Percentiles rank a stretch among this genome's conserved stretches.
These are phyloP conservation scores for Australoheros facetus DNA, from an alignment of 2,797 vertebrate genomes.

Conservation along the genomic window DNA sequence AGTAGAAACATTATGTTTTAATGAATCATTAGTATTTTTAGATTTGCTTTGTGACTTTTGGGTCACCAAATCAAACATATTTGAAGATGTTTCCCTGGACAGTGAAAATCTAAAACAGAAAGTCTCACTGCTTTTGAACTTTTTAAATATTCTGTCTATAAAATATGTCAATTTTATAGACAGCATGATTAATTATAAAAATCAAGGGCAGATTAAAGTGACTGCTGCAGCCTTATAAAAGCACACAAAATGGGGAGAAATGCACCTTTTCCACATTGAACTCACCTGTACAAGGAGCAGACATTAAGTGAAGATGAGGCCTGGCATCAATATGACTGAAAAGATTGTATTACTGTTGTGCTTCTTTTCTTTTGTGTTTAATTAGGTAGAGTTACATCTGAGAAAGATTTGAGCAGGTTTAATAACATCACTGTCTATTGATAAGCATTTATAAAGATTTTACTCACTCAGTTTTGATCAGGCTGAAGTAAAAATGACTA, in stretches of 20 bases:
- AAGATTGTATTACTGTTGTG: background rate
- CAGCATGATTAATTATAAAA: background rate
- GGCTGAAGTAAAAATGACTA: background rate
- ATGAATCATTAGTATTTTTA: background rate
- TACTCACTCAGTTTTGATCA: background rate
- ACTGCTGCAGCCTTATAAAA: background rate
- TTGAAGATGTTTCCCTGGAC: background rate
- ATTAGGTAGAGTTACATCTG: too few species aligned
- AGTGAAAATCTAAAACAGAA: background rate
- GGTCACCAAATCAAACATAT: background rate
- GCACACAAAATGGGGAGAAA: background rate
- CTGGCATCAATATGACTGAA: too few species aligned
- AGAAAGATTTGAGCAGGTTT: background rate
- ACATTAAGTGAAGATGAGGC: background rate
- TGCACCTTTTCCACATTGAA: background rate
- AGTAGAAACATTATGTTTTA: background rate
- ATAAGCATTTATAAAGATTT: background rate
- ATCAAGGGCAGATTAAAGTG: background rate
- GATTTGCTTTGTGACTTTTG: background rate
- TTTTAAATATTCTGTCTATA: background rate
- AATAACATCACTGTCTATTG: background rate
- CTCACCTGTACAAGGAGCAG: background rate
- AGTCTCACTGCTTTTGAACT: background rate
- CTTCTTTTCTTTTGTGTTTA: background rate
- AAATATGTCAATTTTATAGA: background rate